Evolutionary conservation across 2,113 vertebrate genomes (phyloP).

Genomic region (Python bivittatus): DNA sequence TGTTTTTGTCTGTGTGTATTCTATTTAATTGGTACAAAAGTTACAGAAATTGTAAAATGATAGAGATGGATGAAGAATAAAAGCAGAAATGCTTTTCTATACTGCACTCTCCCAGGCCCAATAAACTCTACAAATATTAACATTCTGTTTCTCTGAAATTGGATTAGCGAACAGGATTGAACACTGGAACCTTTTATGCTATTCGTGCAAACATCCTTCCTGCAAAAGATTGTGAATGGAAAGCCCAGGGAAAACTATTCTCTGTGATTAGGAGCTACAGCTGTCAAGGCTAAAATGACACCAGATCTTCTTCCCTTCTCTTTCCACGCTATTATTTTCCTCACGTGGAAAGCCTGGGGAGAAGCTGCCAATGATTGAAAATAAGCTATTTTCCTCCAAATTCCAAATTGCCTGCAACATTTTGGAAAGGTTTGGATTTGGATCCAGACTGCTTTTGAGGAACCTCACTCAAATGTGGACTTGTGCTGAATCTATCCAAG

Average conservation of each 20-base stretch:
- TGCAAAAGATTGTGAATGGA: neutral
- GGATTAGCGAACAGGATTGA: neutral
- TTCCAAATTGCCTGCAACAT: neutral
- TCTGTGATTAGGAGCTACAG: neutral
- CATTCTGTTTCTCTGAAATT: neutral
- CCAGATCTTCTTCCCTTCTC: neutral
- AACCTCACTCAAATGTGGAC: neutral
- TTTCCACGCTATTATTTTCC: neutral
- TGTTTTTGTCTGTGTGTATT: neutral
- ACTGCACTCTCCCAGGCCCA: neutral
- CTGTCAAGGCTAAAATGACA: neutral
- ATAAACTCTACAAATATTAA: neutral
- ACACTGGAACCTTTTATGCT: neutral
- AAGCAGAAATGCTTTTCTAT: neutral
- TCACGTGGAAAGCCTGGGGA: neutral
- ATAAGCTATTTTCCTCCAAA: neutral
- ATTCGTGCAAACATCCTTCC: neutral
- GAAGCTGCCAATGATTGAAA: neutral
- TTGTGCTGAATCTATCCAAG: neutral
- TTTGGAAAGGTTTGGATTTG: neutral
- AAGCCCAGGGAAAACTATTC: neutral
- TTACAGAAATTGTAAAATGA: neutral
- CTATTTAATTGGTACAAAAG: neutral
- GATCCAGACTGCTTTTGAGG: neutral
- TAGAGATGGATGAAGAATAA: neutral